Conservation (phyloP, 1,140 invertebrate species). For the Panagrolaimus sp. region DNA sequence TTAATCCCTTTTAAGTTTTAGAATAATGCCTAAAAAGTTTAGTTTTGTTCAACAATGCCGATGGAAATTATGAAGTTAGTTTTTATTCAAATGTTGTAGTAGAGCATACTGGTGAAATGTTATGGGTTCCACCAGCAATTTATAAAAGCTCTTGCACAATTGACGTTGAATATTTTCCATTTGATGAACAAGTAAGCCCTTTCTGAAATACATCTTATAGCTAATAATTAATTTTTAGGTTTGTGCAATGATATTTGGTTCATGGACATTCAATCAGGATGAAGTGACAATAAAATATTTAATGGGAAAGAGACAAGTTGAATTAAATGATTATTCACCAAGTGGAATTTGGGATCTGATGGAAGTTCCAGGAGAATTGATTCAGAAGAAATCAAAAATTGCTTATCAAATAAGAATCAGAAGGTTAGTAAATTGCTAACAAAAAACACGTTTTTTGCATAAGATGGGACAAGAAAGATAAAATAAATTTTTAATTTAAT, state of each 20-base stretch:
- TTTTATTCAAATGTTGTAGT: conserved; percentile 90
- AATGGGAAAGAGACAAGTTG: conserved; percentile 64
- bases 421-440: neutral
- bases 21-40: neutral
- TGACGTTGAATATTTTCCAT: conserved; percentile 75
- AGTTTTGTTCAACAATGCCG: conserved; percentile 63
- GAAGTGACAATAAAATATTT: conserved; percentile 42
- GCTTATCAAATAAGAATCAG: conserved; percentile 51
- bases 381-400: conserved; percentile 51
- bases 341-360: conserved; percentile 98
- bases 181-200: conserved; percentile 68
- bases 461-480: too few relatives aligned
- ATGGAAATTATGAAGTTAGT: conserved; percentile 94
- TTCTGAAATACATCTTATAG: conserved; percentile 77
- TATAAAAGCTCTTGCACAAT: conserved; percentile 81
- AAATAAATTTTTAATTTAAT: too few relatives aligned
- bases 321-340: conserved; percentile 81
- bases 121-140: conserved; percentile 81
- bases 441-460: too few relatives aligned
- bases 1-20: too few relatives aligned
- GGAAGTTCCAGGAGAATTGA: conserved; percentile 78
- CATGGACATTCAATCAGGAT: conserved; percentile 79
- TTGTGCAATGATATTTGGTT: conserved; percentile 98
- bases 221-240: conserved; percentile 72
- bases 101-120: conserved; percentile 78